phyloP scores from a whole-genome alignment of 2,888 invertebrate genomes.

The Pollenia griseotomentosa region DNA sequence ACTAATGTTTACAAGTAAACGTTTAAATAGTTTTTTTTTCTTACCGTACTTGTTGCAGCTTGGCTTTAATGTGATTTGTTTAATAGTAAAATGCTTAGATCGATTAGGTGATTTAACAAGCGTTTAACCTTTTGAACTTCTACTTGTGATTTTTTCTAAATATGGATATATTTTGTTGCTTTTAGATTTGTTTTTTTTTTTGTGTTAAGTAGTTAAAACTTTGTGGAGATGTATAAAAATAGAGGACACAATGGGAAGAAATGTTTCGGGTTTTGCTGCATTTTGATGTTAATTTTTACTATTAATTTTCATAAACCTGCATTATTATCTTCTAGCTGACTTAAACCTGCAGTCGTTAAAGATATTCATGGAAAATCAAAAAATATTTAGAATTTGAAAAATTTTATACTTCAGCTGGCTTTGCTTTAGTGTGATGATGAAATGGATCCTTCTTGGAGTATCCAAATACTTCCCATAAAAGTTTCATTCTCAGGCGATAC shows the following conservation, averaged over 20 bases:
- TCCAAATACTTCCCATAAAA: too few species aligned
- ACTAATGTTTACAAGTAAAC: conserved; percentile 55
- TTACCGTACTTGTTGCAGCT: conserved; percentile 3
- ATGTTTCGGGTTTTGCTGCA: neutral
- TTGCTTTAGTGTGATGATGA: too few species aligned
- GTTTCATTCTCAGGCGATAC: too few species aligned
- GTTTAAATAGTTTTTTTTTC: conserved; percentile 31
- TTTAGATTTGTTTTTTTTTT: conserved; percentile 4
- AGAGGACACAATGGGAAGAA: conserved; percentile 15
- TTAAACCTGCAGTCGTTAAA: too few species aligned
- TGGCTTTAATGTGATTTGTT: conserved; percentile 65
- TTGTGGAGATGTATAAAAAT: neutral
- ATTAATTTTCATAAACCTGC: too few species aligned
- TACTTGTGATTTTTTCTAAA: conserved; percentile 54
- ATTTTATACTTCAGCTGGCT: too few species aligned
- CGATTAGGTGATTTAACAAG: conserved; percentile 74
- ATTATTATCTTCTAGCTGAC: too few species aligned
- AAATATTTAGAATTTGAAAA: too few species aligned
- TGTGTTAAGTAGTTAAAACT: conserved; percentile 19
- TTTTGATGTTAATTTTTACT: neutral
- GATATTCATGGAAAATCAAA: too few species aligned
- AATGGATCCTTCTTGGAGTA: too few species aligned
- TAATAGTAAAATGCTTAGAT: conserved; percentile 68
- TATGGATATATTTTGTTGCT: neutral
- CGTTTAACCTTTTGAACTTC: conserved; percentile 81